Conservation (phyloP, 2,797 vertebrate species). For the Trematomus bernacchii region DNA sequence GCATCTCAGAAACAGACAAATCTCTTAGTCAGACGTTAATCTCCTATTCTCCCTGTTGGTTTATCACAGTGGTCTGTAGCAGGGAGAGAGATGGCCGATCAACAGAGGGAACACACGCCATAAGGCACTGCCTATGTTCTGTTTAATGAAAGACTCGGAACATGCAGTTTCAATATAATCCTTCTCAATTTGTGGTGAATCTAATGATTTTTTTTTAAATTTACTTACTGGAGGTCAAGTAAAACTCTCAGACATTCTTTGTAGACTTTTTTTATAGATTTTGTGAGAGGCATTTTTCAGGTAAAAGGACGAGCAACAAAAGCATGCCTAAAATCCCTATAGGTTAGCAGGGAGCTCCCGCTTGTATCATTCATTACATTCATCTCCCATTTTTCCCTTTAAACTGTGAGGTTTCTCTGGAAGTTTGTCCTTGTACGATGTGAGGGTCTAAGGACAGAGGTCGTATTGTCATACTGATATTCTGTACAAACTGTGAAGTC, state of each 20-base stretch:
- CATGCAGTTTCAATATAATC: slow-evolving; percentile 4
- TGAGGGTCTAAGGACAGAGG: too few species aligned
- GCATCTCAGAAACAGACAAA: slow-evolving; percentile 52
- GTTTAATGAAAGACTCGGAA: slow-evolving; percentile 12
- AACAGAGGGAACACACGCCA: not conserved
- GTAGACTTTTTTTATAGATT: too few species aligned
- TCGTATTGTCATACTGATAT: too few species aligned
- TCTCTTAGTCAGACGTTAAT: slow-evolving; percentile 68
- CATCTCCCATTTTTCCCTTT: too few species aligned
- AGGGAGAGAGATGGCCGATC: slow-evolving; percentile 14
- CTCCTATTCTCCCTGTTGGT: slow-evolving; percentile 58
- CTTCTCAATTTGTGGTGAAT: not conserved
- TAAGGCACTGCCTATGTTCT: not conserved
- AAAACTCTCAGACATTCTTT: not conserved
- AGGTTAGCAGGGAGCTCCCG: not conserved
- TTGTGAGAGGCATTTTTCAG: not conserved
- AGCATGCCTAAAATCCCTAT: too few species aligned
- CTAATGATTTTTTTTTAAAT: not conserved
- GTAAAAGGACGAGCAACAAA: not conserved
- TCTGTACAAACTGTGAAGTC: too few species aligned
- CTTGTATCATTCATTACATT: not conserved
- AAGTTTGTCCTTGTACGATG: too few species aligned
- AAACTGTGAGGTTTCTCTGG: too few species aligned
- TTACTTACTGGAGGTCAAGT: not conserved
- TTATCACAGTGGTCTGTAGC: slow-evolving; percentile 55